These are phyloP conservation scores for Chalcosyrphus nemorum DNA, from an alignment of 2,888 invertebrate species.

Conservation along the genomic window DNA sequence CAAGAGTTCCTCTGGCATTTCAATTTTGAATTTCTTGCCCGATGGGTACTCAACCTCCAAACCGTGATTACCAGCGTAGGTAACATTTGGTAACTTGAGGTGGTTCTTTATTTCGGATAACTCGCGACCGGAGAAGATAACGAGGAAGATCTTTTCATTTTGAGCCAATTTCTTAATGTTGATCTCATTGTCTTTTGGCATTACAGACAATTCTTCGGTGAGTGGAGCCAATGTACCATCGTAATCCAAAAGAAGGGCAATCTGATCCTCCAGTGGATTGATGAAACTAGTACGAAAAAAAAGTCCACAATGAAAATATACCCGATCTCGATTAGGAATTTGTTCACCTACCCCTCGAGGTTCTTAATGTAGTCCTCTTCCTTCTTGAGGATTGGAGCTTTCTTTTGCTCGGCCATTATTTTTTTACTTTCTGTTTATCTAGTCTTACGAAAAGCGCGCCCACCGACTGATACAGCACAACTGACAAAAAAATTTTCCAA, in stretches of 20 bases:
- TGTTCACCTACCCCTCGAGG: constrained; percentile 78
- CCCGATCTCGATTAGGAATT: not conserved
- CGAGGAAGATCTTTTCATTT: constrained; percentile 87
- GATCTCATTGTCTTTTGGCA: constrained; percentile 88
- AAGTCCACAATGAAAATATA: constrained; percentile 12
- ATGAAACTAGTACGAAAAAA: constrained; percentile 81
- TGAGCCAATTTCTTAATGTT: constrained; percentile 87
- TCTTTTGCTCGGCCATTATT: constrained; percentile 81
- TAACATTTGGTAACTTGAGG: constrained; percentile 84
- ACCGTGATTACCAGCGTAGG: constrained; percentile 90
- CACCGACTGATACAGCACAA: constrained; percentile 68
- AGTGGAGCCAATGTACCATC: constrained; percentile 90
- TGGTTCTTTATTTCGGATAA: constrained; percentile 89
- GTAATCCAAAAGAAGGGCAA: constrained; percentile 88
- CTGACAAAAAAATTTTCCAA: constrained; percentile 62
- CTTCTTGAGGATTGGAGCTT: constrained; percentile 81
- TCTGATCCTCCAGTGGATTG: constrained; percentile 85
- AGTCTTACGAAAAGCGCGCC: constrained; percentile 62
- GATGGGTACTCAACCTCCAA: constrained; percentile 90
- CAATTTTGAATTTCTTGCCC: constrained; percentile 89
- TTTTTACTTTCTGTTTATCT: constrained; percentile 41
- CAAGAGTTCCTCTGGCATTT: constrained; percentile 88
- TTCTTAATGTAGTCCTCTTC: constrained; percentile 81
- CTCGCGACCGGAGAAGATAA: constrained; percentile 88
- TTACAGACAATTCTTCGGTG: constrained; percentile 85